phyloP scores from a whole-genome alignment of 2,888 invertebrate genomes.

The Drosophila differens region DNA sequence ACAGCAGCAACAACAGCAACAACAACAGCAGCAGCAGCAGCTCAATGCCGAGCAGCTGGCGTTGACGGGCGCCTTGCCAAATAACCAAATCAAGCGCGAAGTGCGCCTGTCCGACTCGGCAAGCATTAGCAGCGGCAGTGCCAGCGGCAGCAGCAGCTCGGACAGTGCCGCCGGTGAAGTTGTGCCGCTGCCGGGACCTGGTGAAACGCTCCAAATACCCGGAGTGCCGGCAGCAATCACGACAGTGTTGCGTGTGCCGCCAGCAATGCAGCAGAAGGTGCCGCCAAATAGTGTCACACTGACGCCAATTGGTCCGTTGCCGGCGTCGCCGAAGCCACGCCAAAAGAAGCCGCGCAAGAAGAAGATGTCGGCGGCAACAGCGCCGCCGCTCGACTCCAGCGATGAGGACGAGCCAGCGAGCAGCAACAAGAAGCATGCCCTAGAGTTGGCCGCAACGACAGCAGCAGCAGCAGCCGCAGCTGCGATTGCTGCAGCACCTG shows the following conservation, averaged over 20 bases:
- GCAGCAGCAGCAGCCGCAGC: slow-evolving; percentile 24
- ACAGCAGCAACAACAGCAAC: slow-evolving; percentile 7
- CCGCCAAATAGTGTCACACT: slow-evolving; percentile 74
- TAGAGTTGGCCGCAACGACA: slow-evolving; percentile 35
- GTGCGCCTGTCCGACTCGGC: slow-evolving; percentile 59
- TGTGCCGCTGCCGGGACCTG: slow-evolving; percentile 71
- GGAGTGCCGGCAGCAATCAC: slow-evolving; percentile 83
- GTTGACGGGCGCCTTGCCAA: slow-evolving; percentile 67
- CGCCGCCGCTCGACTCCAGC: slow-evolving; percentile 72
- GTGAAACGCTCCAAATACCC: slow-evolving; percentile 77
- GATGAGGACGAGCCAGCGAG: slow-evolving; percentile 79
- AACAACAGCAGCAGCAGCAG: slow-evolving; percentile 43
- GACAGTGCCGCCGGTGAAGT: slow-evolving; percentile 64
- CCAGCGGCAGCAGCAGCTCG: slow-evolving; percentile 68
- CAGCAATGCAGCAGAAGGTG: slow-evolving; percentile 47
- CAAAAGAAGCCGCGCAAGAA: slow-evolving; percentile 80
- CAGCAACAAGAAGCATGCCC: slow-evolving; percentile 50
- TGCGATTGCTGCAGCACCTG: slow-evolving; percentile 27
- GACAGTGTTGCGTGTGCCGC: slow-evolving; percentile 57
- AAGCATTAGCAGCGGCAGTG: slow-evolving; percentile 45
- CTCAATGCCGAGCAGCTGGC: slow-evolving; percentile 53
- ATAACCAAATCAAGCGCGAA: slow-evolving; percentile 83
- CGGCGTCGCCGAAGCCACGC: slow-evolving; percentile 72
- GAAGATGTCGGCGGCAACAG: slow-evolving; percentile 60
- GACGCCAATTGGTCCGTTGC: slow-evolving; percentile 73